phyloP scores from a whole-genome alignment of 2,113 vertebrate genomes.

The Pseudonaja textilis region DNA sequence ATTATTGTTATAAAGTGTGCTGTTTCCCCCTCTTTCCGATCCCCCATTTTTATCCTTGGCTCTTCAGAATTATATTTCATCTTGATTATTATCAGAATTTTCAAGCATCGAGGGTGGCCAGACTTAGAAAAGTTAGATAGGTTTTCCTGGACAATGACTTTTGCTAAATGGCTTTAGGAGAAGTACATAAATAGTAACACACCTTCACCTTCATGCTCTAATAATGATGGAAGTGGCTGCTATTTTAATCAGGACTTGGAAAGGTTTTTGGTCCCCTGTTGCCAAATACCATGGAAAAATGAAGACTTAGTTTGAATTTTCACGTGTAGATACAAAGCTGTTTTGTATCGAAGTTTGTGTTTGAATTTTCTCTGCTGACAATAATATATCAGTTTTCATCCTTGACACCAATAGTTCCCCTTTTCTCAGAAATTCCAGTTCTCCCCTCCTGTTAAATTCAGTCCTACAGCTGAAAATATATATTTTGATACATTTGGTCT shows the following conservation, averaged over 20 bases:
- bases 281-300: too few species aligned
- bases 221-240: neutral
- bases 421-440: conserved; percentile 4
- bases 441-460: neutral
- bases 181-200: neutral
- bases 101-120: neutral
- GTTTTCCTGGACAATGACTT: neutral
- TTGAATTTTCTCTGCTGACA: neutral
- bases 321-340: neutral
- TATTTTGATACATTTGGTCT: neutral
- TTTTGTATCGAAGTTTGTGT: neutral
- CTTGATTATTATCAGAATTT: neutral
- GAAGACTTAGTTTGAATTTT: neutral
- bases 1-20: too few species aligned
- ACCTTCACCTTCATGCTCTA: neutral
- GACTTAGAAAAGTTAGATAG: neutral
- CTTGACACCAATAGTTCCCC: neutral
- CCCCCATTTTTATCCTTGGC: neutral
- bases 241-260: neutral
- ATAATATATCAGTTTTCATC: neutral
- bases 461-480: conserved; percentile 13
- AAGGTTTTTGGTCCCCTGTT: neutral
- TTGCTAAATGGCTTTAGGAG: too few species aligned
- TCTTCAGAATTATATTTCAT: neutral
- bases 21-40: neutral